A percentile compares a stretch with the other conserved stretches of the same genome.
Conservation (phyloP, 2,888 invertebrate species). For the Smittia sp. region DNA sequence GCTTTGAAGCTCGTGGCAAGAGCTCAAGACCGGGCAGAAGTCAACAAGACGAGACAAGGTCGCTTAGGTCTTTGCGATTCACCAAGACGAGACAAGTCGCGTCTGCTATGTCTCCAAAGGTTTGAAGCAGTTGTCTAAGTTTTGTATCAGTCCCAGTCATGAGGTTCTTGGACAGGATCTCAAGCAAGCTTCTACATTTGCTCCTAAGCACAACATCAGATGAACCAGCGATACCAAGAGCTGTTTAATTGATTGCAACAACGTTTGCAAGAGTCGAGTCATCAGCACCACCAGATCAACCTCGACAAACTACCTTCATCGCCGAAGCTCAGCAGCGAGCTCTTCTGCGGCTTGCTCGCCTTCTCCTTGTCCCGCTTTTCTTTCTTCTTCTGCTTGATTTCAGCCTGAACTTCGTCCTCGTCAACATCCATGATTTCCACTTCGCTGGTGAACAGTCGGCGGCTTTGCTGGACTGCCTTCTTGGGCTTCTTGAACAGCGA, state of each 20-base stretch:
- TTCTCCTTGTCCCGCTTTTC: conserved; percentile 44
- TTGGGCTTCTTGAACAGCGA: conserved; percentile 85
- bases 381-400: conserved; percentile 44
- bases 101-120: too few relatives aligned
- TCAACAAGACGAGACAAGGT: too few relatives aligned
- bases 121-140: too few relatives aligned
- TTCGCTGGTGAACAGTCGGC: conserved; percentile 69
- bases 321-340: conserved; percentile 74
- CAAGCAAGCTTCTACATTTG: too few relatives aligned
- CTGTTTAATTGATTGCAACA: background rate
- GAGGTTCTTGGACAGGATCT: too few relatives aligned
- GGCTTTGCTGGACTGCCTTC: conserved; percentile 66
- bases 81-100: too few relatives aligned
- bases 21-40: too few relatives aligned
- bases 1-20: too few relatives aligned
- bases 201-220: too few relatives aligned
- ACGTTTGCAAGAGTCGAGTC: background rate
- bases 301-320: conserved; percentile 59
- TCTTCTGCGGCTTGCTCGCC: conserved; percentile 55
- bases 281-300: background rate
- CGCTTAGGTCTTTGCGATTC: too few relatives aligned
- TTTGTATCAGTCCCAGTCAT: too few relatives aligned
- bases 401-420: conserved; percentile 55
- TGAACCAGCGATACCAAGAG: too few relatives aligned
- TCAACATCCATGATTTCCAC: conserved; percentile 58